A percentile compares a stretch with the other conserved stretches of the same genome.
Conservation (phyloP, 2,797 vertebrate species). For the Poecilia wingei region DNA sequence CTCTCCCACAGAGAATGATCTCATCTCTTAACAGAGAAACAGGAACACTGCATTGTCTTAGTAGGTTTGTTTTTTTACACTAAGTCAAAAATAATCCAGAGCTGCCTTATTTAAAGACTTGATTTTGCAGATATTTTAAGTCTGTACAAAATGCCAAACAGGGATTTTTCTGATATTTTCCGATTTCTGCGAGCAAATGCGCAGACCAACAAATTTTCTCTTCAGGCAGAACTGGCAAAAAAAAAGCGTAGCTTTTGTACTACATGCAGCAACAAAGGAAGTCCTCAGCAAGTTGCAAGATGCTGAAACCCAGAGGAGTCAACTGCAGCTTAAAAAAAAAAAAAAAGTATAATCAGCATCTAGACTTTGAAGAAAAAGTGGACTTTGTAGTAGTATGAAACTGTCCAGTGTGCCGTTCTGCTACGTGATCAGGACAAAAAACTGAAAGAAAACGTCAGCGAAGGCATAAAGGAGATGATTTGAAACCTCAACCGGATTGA, state of each 20-base stretch:
- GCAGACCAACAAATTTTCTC: slow-evolving; percentile 44
- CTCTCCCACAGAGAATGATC: slow-evolving; percentile 46
- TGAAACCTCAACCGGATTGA: slow-evolving; percentile 42
- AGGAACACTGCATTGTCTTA: slow-evolving; percentile 71
- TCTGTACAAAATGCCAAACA: slow-evolving; percentile 77
- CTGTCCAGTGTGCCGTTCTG: slow-evolving; percentile 58
- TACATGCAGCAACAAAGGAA: slow-evolving; percentile 70
- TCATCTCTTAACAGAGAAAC: slow-evolving; percentile 48
- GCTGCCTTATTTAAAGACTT: slow-evolving; percentile 76
- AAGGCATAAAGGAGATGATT: slow-evolving; percentile 41
- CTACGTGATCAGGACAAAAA: slow-evolving; percentile 48
- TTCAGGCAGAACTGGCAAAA: slow-evolving; percentile 55
- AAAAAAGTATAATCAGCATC: slow-evolving; percentile 57
- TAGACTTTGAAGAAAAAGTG: slow-evolving; percentile 45
- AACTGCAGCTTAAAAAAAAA: slow-evolving; percentile 32
- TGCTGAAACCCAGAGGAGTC: slow-evolving; percentile 58
- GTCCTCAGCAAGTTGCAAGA: slow-evolving; percentile 47
- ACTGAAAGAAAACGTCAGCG: slow-evolving; percentile 25
- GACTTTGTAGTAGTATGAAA: slow-evolving; percentile 35
- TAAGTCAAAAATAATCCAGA: slow-evolving; percentile 68
- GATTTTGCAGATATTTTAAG: slow-evolving; percentile 62
- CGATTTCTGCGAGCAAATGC: slow-evolving; percentile 44
- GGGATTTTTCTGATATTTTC: slow-evolving; percentile 54
- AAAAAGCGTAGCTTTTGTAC: slow-evolving; percentile 42
- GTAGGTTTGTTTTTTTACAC: slow-evolving; percentile 60